These are phyloP conservation scores for zebrafish (Danio rerio) DNA, from an alignment of 2,113 vertebrate species.

Conservation along the genomic window GRCz12tu NC_133185.1:28230001-28230500, in stretches of 20 bases:
- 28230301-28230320: slow-evolving; percentile 22
- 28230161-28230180: slow-evolving; percentile 1
- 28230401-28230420: slow-evolving; percentile 49
- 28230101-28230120: neutral
- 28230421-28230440: slow-evolving; percentile 12
- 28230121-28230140: slow-evolving; percentile 25
- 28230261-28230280: neutral
- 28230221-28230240: slow-evolving; percentile 19
- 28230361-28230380: slow-evolving; percentile 31
- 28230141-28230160: neutral
- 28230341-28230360: slow-evolving; percentile 10
- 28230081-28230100: neutral
- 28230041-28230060: neutral
- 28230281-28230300: slow-evolving; percentile 21
- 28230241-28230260: slow-evolving; percentile 17
- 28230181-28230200: slow-evolving; percentile 32
- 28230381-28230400: slow-evolving; percentile 53
- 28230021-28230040: too few relatives aligned
- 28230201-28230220: slow-evolving; percentile 7
- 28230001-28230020: too few relatives aligned
- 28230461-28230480: neutral
- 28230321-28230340: slow-evolving; percentile 5
- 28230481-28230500: neutral
- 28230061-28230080: neutral
- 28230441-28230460: neutral